These are phyloP conservation scores for Galaxea fascicularis DNA, from an alignment of 92 coral and sea anemone species.

Conservation along the genomic window DNA sequence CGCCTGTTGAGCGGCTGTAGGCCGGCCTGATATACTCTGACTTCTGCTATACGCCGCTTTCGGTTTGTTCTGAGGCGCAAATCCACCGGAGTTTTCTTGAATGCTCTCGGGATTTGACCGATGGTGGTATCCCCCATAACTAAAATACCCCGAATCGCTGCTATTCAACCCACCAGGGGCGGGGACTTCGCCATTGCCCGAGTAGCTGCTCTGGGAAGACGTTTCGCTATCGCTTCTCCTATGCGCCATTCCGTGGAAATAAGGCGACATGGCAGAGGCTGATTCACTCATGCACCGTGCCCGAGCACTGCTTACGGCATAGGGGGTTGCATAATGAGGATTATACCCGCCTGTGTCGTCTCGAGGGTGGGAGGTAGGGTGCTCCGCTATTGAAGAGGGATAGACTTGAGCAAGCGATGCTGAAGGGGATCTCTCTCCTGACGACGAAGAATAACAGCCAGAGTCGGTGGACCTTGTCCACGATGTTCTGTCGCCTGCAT, in stretches of 20 bases:
- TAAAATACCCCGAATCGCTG: conserved; percentile 92
- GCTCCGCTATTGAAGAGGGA: conserved; percentile 73
- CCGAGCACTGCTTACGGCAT: conserved; percentile 65
- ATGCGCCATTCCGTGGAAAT: conserved; percentile 63
- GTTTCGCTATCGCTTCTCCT: conserved; percentile 82
- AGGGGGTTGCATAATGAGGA: conserved; percentile 83
- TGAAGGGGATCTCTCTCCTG: conserved; percentile 92
- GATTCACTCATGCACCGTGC: conserved; percentile 89
- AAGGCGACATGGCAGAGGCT: conserved; percentile 44
- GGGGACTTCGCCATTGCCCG: conserved; percentile 81
- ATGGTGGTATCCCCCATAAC: conserved; percentile 71
- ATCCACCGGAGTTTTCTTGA: conserved; percentile 78
- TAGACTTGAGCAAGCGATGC: conserved; percentile 86
- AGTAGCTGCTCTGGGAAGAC: conserved; percentile 86
- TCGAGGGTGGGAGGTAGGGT: conserved; percentile 51
- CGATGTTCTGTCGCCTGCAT: conserved; percentile 78
- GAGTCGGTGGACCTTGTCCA: conserved; percentile 95
- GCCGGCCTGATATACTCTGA: conserved; percentile 90
- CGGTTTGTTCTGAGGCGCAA: conserved; percentile 64
- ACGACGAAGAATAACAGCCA: conserved; percentile 87
- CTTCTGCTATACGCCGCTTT: conserved; percentile 72
- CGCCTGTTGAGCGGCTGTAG: conserved; percentile 86
- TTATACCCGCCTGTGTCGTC: background rate
- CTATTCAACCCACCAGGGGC: conserved; percentile 60
- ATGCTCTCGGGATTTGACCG: conserved; percentile 77